Base-by-base conservation (phyloP, 1,140 invertebrate species). In the Papilio dardanus region DNA sequence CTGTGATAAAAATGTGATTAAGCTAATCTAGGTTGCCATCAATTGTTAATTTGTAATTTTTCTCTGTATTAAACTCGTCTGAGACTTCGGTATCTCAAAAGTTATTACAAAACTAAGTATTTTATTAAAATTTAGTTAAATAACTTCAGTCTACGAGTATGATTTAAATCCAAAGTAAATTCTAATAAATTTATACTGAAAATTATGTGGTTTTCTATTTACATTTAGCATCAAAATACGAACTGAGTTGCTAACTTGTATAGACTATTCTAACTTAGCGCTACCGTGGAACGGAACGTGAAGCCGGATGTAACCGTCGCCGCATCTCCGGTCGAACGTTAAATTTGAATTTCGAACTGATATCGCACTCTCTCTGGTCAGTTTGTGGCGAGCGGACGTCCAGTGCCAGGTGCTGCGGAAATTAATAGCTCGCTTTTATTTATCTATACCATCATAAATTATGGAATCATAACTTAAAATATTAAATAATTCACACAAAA, bases 291-390 rank as follows among this genome's bases (percentile, higher is more conserved):
- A 69, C 67, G 67, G 67, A 73, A 73, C 71, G 42, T 4, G 30
- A 71, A 73, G 42, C 79, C 83, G 86, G 86, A 87, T 74, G 74
- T 74, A 58, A 65, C 80, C 66, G 86, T 81, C 82, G 68, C 69
- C 79, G 76, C 81, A 81, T 84, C 85, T 87, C 86, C 86, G 84
- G 85, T 84, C 85, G 85, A 77, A 76, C 81, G 84, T 86, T 83
- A 83, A 87, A 87, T 87, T 87, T 87, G 84, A 84, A 87, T 86
- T 86, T 86, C 80, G 79, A 87, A 87, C 80, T 79, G 81, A 80
- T 87, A 87, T 77, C 80, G 77, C 78, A 79, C 66, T 79, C 74
- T 73, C 58, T 73, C 67, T 68, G 62, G 67, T 75, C 78, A 82
- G 71, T 83, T 78, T 74, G 81, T 82, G 82, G 71, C 19, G 75